phyloP scores from a whole-genome alignment of 2,797 vertebrate species.

The Amazonetta brasiliensis region DNA sequence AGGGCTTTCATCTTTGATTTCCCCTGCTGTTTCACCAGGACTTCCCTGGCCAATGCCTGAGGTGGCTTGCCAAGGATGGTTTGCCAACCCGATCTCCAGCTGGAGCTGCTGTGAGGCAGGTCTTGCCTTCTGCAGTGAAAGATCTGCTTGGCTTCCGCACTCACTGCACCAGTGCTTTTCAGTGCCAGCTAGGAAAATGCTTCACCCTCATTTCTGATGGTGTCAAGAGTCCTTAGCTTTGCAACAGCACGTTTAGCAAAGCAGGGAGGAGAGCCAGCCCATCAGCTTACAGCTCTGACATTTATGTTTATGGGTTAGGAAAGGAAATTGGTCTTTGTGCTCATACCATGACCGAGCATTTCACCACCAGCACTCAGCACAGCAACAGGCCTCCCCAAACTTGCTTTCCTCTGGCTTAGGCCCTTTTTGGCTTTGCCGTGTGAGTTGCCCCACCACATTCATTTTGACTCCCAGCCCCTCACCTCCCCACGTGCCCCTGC shows the following conservation, averaged over 20 bases:
- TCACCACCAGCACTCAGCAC: not conserved
- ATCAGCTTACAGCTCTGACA: not conserved
- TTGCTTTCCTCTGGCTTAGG: not conserved
- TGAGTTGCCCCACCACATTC: not conserved
- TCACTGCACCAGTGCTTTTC: not conserved
- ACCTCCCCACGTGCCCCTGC: not conserved
- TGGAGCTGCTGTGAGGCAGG: not conserved
- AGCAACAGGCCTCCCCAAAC: not conserved
- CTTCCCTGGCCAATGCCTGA: not conserved
- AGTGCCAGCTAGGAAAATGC: not conserved
- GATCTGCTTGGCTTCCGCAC: not conserved
- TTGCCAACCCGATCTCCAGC: not conserved
- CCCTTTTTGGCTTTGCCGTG: not conserved
- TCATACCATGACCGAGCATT: not conserved
- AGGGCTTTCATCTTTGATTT: not conserved
- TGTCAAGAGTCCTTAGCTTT: not conserved
- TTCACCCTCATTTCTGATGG: not conserved
- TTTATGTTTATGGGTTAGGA: not conserved
- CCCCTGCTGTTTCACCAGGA: rapidly evolving
- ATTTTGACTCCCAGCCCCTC: not conserved
- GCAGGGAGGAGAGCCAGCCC: not conserved
- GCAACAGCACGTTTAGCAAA: not conserved
- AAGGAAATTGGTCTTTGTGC: not conserved
- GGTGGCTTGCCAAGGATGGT: not conserved
- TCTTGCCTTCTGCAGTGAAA: rapidly evolving